These are phyloP conservation scores for Athalia circularis DNA, from an alignment of 2,888 invertebrate genomes.

Conservation along the genomic window DNA sequence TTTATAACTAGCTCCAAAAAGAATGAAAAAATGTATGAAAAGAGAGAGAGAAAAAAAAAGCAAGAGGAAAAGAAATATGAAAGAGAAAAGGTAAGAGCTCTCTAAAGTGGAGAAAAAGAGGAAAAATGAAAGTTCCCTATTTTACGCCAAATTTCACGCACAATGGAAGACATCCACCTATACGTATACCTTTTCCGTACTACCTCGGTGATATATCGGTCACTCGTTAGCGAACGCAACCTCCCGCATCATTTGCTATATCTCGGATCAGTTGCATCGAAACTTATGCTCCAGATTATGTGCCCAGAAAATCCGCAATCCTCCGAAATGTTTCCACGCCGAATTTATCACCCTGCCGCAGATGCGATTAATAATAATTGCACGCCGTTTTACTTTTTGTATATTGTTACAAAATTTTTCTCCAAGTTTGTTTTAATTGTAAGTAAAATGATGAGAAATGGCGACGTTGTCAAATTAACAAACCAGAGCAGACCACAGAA, in stretches of 20 bases:
- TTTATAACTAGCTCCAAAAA: slow-evolving; percentile 26
- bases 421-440: too few relatives aligned
- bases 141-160: slow-evolving; percentile 39
- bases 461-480: too few relatives aligned
- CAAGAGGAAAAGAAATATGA: neutral
- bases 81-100: neutral
- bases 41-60: neutral
- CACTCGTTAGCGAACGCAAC: slow-evolving; percentile 27
- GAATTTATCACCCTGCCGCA: too few relatives aligned
- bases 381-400: too few relatives aligned
- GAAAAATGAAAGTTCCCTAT: slow-evolving; percentile 6
- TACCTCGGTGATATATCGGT: slow-evolving; percentile 27
- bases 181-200: neutral
- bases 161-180: slow-evolving; percentile 22
- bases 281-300: slow-evolving; percentile 14
- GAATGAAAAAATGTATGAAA: neutral
- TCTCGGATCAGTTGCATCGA: slow-evolving; percentile 3
- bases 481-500: too few relatives aligned
- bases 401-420: too few relatives aligned
- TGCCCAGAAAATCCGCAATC: neutral
- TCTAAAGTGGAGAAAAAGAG: neutral
- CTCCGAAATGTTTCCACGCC: too few relatives aligned
- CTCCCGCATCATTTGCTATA: slow-evolving; percentile 28
- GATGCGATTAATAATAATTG: too few relatives aligned
- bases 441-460: too few relatives aligned